Percentiles rank a stretch among this genome's conserved stretches.
Conservation (phyloP, 2,113 vertebrate species). For the Apteryx owenii region DNA sequence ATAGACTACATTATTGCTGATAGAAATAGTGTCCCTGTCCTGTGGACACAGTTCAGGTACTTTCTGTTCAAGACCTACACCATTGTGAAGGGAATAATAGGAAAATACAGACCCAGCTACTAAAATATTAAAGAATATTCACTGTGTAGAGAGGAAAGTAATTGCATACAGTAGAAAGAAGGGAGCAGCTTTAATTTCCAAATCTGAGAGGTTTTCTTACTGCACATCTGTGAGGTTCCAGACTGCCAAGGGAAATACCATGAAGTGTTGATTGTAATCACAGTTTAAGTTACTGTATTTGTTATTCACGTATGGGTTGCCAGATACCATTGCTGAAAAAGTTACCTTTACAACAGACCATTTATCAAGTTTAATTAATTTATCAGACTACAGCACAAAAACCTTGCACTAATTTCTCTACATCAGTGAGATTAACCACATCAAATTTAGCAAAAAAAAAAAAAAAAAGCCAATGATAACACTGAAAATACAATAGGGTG, state of each 20-base stretch:
- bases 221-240: background rate
- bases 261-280: background rate
- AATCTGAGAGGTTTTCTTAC: background rate
- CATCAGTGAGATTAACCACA: background rate
- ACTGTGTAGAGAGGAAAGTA: background rate
- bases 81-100: background rate
- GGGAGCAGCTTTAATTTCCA: background rate
- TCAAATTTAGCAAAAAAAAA: background rate
- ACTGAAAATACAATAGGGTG: background rate
- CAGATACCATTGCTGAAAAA: background rate
- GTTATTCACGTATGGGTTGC: background rate
- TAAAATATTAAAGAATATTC: background rate
- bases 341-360: conserved; percentile 39
- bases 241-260: background rate
- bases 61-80: background rate
- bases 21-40: background rate
- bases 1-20: background rate
- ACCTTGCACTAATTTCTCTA: conserved; percentile 17
- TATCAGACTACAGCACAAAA: background rate
- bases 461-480: background rate
- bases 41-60: background rate
- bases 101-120: background rate
- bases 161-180: background rate
- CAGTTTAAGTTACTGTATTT: background rate
- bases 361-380: conserved; percentile 66